Evolutionary conservation across 1,140 invertebrate species (phyloP).

Genomic region (Homarus americanus): DNA sequence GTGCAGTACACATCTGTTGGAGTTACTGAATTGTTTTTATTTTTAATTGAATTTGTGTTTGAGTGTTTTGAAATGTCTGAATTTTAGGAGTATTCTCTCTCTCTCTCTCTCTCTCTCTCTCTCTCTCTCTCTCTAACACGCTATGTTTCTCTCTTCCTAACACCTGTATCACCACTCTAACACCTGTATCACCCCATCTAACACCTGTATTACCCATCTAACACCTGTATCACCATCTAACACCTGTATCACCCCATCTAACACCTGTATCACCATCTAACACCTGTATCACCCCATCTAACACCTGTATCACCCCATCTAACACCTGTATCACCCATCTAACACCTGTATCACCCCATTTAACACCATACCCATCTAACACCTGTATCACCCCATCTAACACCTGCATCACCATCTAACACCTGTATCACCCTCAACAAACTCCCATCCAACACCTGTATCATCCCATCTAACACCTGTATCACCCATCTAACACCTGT

Average conservation of each 20-base stretch:
- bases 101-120: no score
- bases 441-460: no score
- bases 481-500: constrained; percentile 57
- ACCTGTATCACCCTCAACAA: no score
- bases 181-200: neutral
- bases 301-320: neutral
- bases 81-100: no score
- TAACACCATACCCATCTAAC: constrained; percentile 33
- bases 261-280: no score
- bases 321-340: neutral
- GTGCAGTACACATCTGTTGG: no score
- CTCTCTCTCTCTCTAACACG: neutral
- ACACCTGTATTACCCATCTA: no score
- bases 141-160: neutral
- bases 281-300: neutral
- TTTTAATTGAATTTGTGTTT: no score
- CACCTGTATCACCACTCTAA: neutral
- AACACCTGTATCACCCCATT: neutral
- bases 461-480: neutral
- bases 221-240: neutral
- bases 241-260: neutral
- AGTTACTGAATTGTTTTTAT: no score
- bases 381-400: neutral
- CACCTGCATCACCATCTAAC: neutral
- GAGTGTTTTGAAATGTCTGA: no score